Evolutionary conservation across 2,797 vertebrate species (phyloP), one percentile per base, ranked within the genome.

Genomic region (Rhodeus uyekii): DNA sequence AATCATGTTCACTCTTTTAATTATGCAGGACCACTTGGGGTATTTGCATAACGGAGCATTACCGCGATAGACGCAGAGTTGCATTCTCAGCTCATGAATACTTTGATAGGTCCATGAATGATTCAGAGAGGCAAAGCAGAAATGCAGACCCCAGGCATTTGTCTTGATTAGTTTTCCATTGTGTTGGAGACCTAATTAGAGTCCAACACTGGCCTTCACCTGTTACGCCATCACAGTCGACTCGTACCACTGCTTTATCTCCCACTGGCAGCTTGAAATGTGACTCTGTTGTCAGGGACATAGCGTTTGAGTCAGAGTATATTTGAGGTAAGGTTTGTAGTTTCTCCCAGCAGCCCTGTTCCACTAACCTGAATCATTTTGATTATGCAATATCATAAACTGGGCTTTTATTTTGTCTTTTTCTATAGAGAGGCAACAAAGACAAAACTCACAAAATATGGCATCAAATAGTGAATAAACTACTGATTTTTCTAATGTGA

Each of bases 131-230:
- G 32, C 24, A 71, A 65, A 72, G 63, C 48, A 80, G 63, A 77
- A 39, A 53, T 48, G 19, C 46, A 78, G 38, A 76, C 88, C 82
- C 50, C 16, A 61, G 84, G 78, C 89, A 72, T 63, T 83, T 65
- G 9, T 84, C 32, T 55, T 85, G 87, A 85, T 86, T 80, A 78
- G 73, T 87, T 87, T 87, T 84, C 22, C 81, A 83, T 90, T 85
- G 78, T 85, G 72, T 89, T 78, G 34, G 72, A 74, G 86, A 90
- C 85, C 86, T 87, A 91, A 92, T 93, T 91, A 91, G 67, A 80
- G 77, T 71, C 77, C 39, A 65, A 71, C 69, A 76, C 19, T 78
- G 61, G 32, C 76, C 68, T 55, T 65, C 55, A 78, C 84, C 81
- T 86, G 84, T 87, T 88, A 87, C 85, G 24, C 87, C 74, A 84